phyloP scores from a whole-genome alignment of 2,797 vertebrate species.

The Yasuhikotakia modesta region DNA sequence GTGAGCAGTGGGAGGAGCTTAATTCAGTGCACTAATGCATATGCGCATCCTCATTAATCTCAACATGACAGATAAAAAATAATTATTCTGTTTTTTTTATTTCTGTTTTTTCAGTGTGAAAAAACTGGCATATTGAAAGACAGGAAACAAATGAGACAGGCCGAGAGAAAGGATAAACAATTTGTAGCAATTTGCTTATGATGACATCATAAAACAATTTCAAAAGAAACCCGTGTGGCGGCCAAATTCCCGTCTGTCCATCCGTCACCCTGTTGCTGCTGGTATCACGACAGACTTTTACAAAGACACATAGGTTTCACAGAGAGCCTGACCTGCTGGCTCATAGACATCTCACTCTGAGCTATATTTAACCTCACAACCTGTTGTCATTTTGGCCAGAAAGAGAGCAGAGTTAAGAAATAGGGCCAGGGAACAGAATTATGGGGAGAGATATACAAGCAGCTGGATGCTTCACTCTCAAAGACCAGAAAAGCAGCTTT shows the following conservation, averaged over 20 bases:
- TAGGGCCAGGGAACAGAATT: constrained; percentile 2
- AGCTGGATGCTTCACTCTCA: not conserved
- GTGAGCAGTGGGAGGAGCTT: constrained; percentile 24
- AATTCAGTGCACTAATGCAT: constrained; percentile 33
- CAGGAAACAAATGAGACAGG: constrained; percentile 14
- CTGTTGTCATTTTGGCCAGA: constrained; percentile 7
- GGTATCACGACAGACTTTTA: constrained; percentile 23
- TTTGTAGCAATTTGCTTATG: constrained; percentile 52
- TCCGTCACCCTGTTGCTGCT: constrained; percentile 16
- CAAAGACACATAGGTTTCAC: constrained; percentile 42
- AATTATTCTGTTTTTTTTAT: constrained; percentile 36
- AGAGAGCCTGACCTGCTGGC: constrained; percentile 53
- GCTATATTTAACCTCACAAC: constrained; percentile 36
- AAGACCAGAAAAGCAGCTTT: not conserved
- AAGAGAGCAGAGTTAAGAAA: constrained; percentile 26
- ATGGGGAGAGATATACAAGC: constrained; percentile 15
- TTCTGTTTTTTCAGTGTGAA: constrained; percentile 5
- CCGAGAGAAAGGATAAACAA: constrained; percentile 28
- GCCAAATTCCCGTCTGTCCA: constrained; percentile 55
- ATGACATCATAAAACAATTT: constrained; percentile 58
- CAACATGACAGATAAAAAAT: constrained; percentile 20
- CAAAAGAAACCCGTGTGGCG: constrained; percentile 42
- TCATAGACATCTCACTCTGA: constrained; percentile 20
- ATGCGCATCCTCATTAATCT: constrained; percentile 45
- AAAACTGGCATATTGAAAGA: constrained; percentile 34